Evolutionary conservation across 1,140 invertebrate genomes (phyloP).

Genomic region (Oreohelix idahoensis): DNA sequence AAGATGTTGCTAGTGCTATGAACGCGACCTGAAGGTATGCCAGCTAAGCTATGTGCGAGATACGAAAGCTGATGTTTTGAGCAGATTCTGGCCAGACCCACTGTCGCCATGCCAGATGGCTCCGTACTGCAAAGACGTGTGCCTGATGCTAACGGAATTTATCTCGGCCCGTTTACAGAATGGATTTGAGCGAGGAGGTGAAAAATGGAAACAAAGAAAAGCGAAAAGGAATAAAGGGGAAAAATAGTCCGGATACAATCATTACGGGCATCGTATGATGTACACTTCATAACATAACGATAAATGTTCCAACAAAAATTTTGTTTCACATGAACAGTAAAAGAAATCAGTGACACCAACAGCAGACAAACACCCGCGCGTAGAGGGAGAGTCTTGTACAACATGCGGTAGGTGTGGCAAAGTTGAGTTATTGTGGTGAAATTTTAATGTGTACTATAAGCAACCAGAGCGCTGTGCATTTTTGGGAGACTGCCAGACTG

Average conservation of each 20-base stretch:
- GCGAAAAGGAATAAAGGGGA: neutral
- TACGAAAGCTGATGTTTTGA: conserved; percentile 13
- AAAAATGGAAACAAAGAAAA: neutral
- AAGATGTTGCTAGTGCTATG: neutral
- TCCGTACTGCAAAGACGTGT: conserved; percentile 15
- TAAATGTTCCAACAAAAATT: no score
- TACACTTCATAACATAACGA: no score
- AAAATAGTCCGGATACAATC: neutral
- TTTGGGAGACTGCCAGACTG: no score
- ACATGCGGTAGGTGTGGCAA: no score
- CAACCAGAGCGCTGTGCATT: no score
- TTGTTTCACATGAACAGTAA: no score
- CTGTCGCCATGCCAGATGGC: conserved; percentile 30
- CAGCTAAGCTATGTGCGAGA: neutral
- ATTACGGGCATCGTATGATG: neutral
- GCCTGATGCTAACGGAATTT: conserved; percentile 15
- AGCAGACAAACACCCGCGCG: no score
- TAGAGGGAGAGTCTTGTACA: no score
- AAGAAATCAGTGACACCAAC: no score
- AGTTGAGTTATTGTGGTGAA: no score
- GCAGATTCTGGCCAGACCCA: conserved; percentile 17
- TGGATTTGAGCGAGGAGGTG: neutral
- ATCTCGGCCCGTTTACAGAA: neutral
- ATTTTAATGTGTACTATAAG: no score
- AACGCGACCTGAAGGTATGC: conserved; percentile 2